Percentiles rank a stretch among this genome's conserved stretches.
These are phyloP conservation scores for Rhinella marina DNA, from an alignment of 2,797 vertebrate species.

Conservation along the genomic window DNA sequence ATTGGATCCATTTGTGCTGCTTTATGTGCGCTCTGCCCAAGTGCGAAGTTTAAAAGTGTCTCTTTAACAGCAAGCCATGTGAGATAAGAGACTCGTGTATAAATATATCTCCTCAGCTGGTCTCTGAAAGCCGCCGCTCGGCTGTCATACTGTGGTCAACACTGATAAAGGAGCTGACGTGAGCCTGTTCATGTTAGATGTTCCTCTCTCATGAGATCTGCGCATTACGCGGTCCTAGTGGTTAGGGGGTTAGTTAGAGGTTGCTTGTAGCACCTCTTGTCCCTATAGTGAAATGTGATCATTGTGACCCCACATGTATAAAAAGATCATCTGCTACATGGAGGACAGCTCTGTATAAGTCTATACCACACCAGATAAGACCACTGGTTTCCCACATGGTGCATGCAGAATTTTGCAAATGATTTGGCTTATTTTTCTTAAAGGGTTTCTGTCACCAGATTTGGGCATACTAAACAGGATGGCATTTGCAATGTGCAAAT, in stretches of 20 bases:
- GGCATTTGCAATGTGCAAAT: no score
- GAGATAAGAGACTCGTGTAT: constrained; percentile 33
- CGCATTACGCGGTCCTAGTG: neutral
- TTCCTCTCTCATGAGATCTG: neutral
- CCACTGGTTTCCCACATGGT: neutral
- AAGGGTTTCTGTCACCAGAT: no score
- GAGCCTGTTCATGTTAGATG: neutral
- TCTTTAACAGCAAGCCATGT: constrained; percentile 20
- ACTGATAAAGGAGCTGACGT: constrained; percentile 29
- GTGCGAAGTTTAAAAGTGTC: neutral
- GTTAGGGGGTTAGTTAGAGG: no score
- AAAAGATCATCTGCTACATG: neutral
- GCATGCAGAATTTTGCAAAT: neutral
- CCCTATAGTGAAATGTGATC: neutral
- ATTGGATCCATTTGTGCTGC: neutral
- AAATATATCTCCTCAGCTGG: constrained; percentile 34
- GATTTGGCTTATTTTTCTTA: no score
- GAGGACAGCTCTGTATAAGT: neutral
- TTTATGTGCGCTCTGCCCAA: neutral
- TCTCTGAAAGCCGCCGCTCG: neutral
- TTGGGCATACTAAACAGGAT: no score
- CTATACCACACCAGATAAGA: neutral
- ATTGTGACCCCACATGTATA: neutral
- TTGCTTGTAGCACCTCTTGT: neutral
- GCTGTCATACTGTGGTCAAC: constrained; percentile 21